A percentile compares a stretch with the other conserved stretches of the same genome.
phyloP scores from a whole-genome alignment of 2,888 invertebrate species.

The Trisateles emortualis region DNA sequence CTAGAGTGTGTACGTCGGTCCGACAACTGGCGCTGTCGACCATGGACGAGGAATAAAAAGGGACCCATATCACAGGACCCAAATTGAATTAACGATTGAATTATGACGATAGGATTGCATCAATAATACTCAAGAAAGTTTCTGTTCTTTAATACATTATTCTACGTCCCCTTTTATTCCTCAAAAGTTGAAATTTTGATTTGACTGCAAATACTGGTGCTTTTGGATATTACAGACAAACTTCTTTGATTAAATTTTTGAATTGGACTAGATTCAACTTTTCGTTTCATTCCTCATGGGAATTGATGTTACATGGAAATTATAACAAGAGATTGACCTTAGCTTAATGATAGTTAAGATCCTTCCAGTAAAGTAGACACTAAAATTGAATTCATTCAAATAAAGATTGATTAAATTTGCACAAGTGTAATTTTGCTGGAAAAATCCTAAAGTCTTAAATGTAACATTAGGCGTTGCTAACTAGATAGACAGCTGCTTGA shows the following conservation, averaged over 20 bases:
- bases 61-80: slow-evolving; percentile 28
- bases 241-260: slow-evolving; percentile 50
- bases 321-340: slow-evolving; percentile 76
- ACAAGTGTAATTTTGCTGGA: slow-evolving; percentile 57
- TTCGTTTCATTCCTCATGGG: slow-evolving; percentile 86
- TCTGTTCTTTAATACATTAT: background rate
- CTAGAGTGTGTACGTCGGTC: slow-evolving; percentile 53
- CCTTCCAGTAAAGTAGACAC: slow-evolving; percentile 73
- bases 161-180: slow-evolving; percentile 49
- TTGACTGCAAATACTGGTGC: slow-evolving; percentile 78
- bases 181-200: slow-evolving; percentile 56
- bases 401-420: slow-evolving; percentile 18
- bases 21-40: slow-evolving; percentile 38
- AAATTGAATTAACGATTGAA: too few species aligned
- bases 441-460: slow-evolving; percentile 77
- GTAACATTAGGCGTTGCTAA: slow-evolving; percentile 85
- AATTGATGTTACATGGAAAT: slow-evolving; percentile 77
- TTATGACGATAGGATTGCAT: too few species aligned
- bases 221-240: slow-evolving; percentile 80
- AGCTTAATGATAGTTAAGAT: slow-evolving; percentile 74
- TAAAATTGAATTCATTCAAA: slow-evolving; percentile 8
- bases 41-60: slow-evolving; percentile 52
- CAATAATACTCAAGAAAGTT: background rate
- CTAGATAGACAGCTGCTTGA: slow-evolving; percentile 86
- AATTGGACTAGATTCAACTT: slow-evolving; percentile 72